Evolutionary conservation across 2,113 vertebrate genomes (phyloP).

Genomic region (Rhadina sibilatrix): DNA sequence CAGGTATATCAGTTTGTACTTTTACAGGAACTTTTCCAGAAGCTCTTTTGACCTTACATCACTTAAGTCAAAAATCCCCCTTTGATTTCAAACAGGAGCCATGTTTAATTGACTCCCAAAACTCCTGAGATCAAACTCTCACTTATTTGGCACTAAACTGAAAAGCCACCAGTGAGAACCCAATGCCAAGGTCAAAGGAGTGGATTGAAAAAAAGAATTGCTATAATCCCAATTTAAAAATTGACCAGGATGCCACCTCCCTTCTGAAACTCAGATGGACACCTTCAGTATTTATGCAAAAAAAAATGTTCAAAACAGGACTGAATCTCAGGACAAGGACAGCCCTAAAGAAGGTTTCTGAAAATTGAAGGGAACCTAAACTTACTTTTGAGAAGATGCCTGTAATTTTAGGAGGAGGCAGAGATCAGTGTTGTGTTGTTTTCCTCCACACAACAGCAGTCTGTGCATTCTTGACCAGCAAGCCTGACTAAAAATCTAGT

Average conservation of each 20-base stretch:
- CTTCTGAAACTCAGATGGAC: neutral
- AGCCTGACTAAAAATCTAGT: neutral
- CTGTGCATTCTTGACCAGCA: neutral
- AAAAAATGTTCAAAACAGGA: neutral
- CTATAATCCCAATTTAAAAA: neutral
- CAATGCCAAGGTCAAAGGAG: neutral
- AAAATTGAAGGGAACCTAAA: neutral
- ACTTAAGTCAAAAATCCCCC: neutral
- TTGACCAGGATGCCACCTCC: neutral
- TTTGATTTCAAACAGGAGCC: neutral
- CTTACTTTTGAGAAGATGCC: neutral
- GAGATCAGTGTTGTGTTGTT: accelerated
- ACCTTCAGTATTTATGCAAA: neutral
- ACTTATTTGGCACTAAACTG: neutral
- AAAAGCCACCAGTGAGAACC: neutral
- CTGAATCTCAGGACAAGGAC: neutral
- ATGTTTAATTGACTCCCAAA: neutral
- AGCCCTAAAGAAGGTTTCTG: neutral
- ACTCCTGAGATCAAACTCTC: neutral
- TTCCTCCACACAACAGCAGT: neutral
- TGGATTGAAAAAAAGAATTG: neutral
- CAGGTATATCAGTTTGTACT: neutral
- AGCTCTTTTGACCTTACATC: neutral
- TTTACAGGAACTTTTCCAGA: neutral
- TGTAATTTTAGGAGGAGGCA: neutral